Evolutionary conservation across 2,888 invertebrate species (phyloP).

Genomic region (Chironomus riparius): DNA sequence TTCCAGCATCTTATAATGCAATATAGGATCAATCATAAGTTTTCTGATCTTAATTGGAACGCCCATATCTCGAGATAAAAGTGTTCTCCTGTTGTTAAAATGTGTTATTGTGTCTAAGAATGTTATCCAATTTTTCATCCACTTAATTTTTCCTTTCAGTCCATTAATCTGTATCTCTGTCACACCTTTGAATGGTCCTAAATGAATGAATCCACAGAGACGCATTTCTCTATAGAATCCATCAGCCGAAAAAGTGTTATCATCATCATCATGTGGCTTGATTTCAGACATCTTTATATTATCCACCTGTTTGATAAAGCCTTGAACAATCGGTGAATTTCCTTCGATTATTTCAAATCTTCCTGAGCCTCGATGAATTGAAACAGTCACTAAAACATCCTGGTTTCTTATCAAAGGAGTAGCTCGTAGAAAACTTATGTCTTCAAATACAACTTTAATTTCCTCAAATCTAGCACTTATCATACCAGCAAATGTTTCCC

Average conservation of each 20-base stretch:
- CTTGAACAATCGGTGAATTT: constrained; percentile 60
- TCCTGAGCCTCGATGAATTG: constrained; percentile 52
- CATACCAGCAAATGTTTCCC: constrained; percentile 63
- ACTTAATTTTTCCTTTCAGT: constrained; percentile 43
- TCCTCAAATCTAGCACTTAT: constrained; percentile 54
- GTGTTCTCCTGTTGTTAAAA: constrained; percentile 58
- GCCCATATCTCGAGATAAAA: constrained; percentile 41
- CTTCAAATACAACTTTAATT: constrained; percentile 72
- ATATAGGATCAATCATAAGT: constrained; percentile 54
- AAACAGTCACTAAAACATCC: constrained; percentile 45
- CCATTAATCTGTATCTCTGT: constrained; percentile 37
- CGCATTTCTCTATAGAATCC: constrained; percentile 63
- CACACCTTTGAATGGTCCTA: constrained; percentile 37
- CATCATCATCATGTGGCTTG: constrained; percentile 29
- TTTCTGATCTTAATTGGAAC: constrained; percentile 66
- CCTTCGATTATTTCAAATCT: constrained; percentile 58
- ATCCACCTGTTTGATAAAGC: constrained; percentile 52
- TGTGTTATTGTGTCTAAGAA: constrained; percentile 87
- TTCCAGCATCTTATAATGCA: constrained; percentile 46
- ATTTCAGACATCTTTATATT: constrained; percentile 33
- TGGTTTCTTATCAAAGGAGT: constrained; percentile 65
- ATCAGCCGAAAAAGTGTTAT: constrained; percentile 45
- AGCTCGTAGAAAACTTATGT: constrained; percentile 73
- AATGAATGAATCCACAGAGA: constrained; percentile 60
- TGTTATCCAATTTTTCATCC: constrained; percentile 79